Conservation (phyloP, 2,888 invertebrate genomes). For the Orthonychiurus folsomi region DNA sequence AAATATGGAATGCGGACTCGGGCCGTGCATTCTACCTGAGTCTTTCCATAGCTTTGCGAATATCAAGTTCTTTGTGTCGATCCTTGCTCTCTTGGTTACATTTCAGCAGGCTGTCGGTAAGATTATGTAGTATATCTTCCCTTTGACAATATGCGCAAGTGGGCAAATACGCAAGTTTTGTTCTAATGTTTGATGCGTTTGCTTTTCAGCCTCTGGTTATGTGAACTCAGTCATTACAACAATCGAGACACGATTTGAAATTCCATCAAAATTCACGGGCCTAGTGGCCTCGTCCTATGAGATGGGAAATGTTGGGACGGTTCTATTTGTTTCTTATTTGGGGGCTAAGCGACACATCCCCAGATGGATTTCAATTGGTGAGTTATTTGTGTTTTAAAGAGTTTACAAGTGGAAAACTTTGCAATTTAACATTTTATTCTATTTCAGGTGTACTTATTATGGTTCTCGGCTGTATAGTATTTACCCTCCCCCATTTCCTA, state of each 20-base stretch:
- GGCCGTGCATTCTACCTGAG: slow-evolving; percentile 66
- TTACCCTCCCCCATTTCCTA: slow-evolving; percentile 81
- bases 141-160: no score
- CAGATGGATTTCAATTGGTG: slow-evolving; percentile 86
- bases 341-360: slow-evolving; percentile 87
- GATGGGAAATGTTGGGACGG: slow-evolving; percentile 89
- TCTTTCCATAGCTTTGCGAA: slow-evolving; percentile 80
- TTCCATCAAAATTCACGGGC: slow-evolving; percentile 85
- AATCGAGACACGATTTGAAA: slow-evolving; percentile 84
- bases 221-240: slow-evolving; percentile 94
- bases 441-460: slow-evolving; percentile 71
- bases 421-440: slow-evolving; percentile 5
- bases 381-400: slow-evolving; percentile 41
- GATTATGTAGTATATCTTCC: no score
- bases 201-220: slow-evolving; percentile 82
- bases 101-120: slow-evolving; percentile 82
- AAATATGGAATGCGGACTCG: slow-evolving; percentile 72
- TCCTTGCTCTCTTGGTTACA: slow-evolving; percentile 80
- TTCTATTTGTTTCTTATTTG: slow-evolving; percentile 90
- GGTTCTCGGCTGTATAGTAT: slow-evolving; percentile 85
- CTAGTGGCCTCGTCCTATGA: slow-evolving; percentile 90
- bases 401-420: not conserved
- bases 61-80: slow-evolving; percentile 77
- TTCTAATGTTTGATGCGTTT: no score
- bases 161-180: no score